Evolutionary conservation across 2,888 invertebrate species (phyloP).

Genomic region (Drepana falcataria): DNA sequence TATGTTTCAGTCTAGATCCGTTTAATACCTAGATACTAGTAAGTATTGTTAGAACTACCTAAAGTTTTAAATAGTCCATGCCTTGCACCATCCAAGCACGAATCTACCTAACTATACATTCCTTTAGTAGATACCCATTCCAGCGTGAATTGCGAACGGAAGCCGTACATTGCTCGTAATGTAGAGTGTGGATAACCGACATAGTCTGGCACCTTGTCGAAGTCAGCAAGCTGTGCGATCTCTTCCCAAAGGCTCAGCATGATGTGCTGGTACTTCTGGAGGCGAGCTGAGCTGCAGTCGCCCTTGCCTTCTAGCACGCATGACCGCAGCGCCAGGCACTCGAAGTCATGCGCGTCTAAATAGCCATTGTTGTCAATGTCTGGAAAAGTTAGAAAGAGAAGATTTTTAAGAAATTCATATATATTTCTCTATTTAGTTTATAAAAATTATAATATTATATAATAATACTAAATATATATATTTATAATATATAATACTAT

Average conservation of each 20-base stretch:
- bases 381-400: conserved; percentile 40
- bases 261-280: conserved; percentile 89
- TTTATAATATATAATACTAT: too few species aligned
- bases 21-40: too few species aligned
- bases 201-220: conserved; percentile 86
- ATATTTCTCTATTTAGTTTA: too few species aligned
- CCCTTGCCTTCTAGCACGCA: conserved; percentile 91
- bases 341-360: conserved; percentile 89
- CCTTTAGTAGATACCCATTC: conserved; percentile 14
- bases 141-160: conserved; percentile 31
- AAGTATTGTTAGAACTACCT: too few species aligned
- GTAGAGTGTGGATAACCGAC: conserved; percentile 65
- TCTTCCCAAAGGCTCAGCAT: conserved; percentile 92
- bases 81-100: too few species aligned
- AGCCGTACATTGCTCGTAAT: conserved; percentile 39
- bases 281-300: conserved; percentile 83
- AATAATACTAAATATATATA: too few species aligned
- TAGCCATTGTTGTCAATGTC: conserved; percentile 92
- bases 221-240: conserved; percentile 90
- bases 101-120: neutral
- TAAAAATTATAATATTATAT: too few species aligned
- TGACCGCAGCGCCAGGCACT: conserved; percentile 88
- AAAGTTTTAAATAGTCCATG: too few species aligned
- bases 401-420: too few species aligned
- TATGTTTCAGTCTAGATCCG: too few species aligned